Base-by-base conservation (phyloP, 2,797 vertebrate genomes). In the Pseudochirops corinnae region DNA sequence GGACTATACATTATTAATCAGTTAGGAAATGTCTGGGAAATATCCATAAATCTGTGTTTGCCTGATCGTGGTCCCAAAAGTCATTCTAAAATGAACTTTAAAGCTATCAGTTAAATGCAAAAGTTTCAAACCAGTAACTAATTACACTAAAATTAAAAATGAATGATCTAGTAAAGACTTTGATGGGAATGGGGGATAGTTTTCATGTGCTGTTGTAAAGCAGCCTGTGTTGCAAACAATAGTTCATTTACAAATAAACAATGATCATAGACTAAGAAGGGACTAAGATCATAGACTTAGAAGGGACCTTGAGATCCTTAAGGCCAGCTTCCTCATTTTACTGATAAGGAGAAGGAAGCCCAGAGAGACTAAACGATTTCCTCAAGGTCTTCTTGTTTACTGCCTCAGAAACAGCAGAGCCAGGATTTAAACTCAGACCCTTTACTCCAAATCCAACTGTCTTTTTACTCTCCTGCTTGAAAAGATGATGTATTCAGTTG, bases 1-100 rank as follows among this genome's bases (percentile, higher is more conserved):
- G 50, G 82, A 9, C 0, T 29, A 53, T 33, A 9, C 90, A 46
- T 29, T 91, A 90, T 96, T 97, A 92, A 94, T 97, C 93, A 67
- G 95, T 96, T 57, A 29, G 91, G 55, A 96, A 94, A 39, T 0
- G 0, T 1, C 87, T 82, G 92, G 91, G 93, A 74, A 87, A 96
- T 57, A 28, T 31, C 92, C 94, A 50, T 93, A 60, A 31, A 94
- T 0, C 26, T 6, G n/a, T 24, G 39, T 4, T 24, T 5, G 93
- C 56, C 2, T 94, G n/a, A 11, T 46, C 94, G 56, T 92, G 92
- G 67, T 46, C 60, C 92, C 91, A 12, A 82, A 46, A 93, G 31
- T 7, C 16, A 21, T 91, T 82, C 9, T 1, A 58, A 95, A 96
- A 56, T 87, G 96, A 67, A 92, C 95, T 95, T 93, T 33, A 9